Conservation (phyloP, 2,797 vertebrate species). For the Echiichthys vipera region DNA sequence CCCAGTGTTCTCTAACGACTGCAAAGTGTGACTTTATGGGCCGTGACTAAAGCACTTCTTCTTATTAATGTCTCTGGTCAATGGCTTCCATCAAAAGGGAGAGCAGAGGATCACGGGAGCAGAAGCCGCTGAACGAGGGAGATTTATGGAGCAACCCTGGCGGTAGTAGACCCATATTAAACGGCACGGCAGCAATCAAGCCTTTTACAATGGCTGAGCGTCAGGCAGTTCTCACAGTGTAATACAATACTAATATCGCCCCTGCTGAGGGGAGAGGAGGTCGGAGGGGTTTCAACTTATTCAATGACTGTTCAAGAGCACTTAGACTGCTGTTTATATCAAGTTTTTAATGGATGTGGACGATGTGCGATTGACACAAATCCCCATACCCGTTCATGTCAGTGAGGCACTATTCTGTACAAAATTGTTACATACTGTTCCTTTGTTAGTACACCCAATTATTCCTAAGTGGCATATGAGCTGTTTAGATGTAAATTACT, state of each 20-base stretch:
- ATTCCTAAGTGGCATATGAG: not conserved
- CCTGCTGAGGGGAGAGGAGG: slow-evolving; percentile 50
- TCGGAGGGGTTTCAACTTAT: slow-evolving; percentile 44
- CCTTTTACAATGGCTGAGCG: slow-evolving; percentile 69
- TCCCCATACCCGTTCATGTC: slow-evolving; percentile 17
- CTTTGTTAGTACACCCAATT: not conserved
- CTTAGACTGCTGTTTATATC: slow-evolving; percentile 45
- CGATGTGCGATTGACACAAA: slow-evolving; percentile 32
- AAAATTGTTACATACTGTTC: not conserved
- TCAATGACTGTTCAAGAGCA: slow-evolving; percentile 46
- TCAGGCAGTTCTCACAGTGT: slow-evolving; percentile 56
- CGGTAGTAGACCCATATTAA: slow-evolving; percentile 51
- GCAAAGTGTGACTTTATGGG: slow-evolving; percentile 75
- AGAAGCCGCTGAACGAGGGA: slow-evolving; percentile 59
- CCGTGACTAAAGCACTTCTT: slow-evolving; percentile 75
- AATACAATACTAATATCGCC: slow-evolving; percentile 61
- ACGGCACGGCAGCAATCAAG: slow-evolving; percentile 66
- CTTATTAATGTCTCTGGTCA: slow-evolving; percentile 78
- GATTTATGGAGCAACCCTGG: slow-evolving; percentile 74
- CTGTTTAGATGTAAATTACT: not conserved
- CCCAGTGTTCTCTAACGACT: slow-evolving; percentile 59
- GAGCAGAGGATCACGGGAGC: slow-evolving; percentile 55
- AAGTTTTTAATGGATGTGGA: slow-evolving; percentile 16
- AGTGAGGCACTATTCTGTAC: slow-evolving; percentile 5
- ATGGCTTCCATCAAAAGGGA: slow-evolving; percentile 72